phyloP scores from a whole-genome alignment of 2,797 vertebrate genomes.

The Gymnodraco acuticeps region DNA sequence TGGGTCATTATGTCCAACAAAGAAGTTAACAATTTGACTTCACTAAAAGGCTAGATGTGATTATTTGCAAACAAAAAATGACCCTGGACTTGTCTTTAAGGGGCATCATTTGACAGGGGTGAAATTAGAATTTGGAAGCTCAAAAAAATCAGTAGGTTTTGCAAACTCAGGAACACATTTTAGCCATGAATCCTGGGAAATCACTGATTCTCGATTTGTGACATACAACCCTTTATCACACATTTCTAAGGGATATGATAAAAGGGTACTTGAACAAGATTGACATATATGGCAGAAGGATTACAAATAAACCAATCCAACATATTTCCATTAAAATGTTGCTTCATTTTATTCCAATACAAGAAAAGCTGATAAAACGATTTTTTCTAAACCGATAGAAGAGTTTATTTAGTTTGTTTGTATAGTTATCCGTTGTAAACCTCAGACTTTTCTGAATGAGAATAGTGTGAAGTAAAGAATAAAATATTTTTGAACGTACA shows the following conservation, averaged over 20 bases:
- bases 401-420: too few species aligned
- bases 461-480: neutral
- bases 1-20: too few species aligned
- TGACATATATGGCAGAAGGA: too few species aligned
- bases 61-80: neutral
- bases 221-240: neutral
- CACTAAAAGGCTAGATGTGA: neutral
- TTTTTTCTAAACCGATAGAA: too few species aligned
- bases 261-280: neutral
- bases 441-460: neutral
- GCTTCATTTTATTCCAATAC: too few species aligned
- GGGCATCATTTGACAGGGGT: neutral
- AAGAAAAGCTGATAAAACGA: too few species aligned
- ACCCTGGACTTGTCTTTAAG: neutral
- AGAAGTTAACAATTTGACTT: neutral
- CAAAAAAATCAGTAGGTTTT: neutral
- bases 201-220: neutral
- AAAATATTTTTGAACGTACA: slow-evolving; percentile 15
- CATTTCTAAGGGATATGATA: neutral
- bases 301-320: neutral
- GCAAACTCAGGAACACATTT: neutral
- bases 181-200: neutral
- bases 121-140: neutral
- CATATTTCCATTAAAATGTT: neutral
- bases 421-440: neutral